Base-by-base conservation (phyloP, 1,140 invertebrate genomes). In the Hermetia illucens region DNA sequence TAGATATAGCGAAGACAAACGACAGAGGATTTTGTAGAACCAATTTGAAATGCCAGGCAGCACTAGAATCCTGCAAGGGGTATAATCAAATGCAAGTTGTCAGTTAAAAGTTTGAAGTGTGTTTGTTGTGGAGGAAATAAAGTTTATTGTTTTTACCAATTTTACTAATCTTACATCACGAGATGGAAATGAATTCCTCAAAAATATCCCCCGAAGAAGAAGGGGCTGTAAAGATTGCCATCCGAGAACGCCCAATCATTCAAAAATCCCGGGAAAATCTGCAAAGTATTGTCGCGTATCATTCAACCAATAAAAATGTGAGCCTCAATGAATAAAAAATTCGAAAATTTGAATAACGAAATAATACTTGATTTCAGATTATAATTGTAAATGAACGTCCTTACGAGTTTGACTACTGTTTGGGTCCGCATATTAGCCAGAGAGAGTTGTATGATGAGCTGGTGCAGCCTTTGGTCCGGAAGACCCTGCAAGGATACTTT, bases 401-500 rank as follows among this genome's bases (percentile, higher is more conserved):
- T 9, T 84, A 75, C 51, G 72, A 65, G 2, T 84, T 79, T 46
- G 80, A 84, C 50, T 61, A 61, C n/a, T 66, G 68, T 1, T 71
- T 72, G 40, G 62, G 65, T 9, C 58, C 57, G 0, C 58, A 61
- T 34, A 68, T 68, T 0, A 61, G 61, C 0, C 70, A 71, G 34
- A 61, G 67, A 22, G 62, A 81, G 45, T 68, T 86, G n/a, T 86
- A 82, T 46, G 81, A 82, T 51, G 63, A 74, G 50, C 73, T 78
- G 2, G 78, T 79, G 0, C 66, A 79, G 45, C 77, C 80, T 6
- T 73, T 86, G 25, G 72, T 86, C 18, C 70, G 78, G 32, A 82
- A 79, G 59, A 75, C 82, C 9, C 50, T 82, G 8, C 64, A 73
- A 45, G 74, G 74, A 3, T 74, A 71, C 41, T 74, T 75, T 63